Percentiles rank a stretch among this genome's conserved stretches.
phyloP scores from a whole-genome alignment of 92 coral and sea anemone genomes.

The Pocillopora grandis region DNA sequence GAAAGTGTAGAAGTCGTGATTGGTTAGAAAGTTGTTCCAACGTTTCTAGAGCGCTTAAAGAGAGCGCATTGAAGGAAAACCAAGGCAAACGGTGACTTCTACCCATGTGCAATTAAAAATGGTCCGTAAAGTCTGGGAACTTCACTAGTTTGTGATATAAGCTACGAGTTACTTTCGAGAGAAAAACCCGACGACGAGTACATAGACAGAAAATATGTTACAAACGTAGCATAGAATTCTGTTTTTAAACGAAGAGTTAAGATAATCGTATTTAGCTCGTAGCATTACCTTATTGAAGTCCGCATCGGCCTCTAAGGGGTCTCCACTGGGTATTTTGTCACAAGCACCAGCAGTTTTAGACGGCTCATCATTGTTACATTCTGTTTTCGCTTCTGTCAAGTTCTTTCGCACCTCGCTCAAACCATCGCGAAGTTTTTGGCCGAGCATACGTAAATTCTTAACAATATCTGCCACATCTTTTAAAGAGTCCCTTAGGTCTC shows the following conservation, averaged over 20 bases:
- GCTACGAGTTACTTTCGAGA: too few species aligned
- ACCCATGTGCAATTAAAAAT: background rate
- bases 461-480: slow-evolving; percentile 66
- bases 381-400: slow-evolving; percentile 56
- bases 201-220: too few species aligned
- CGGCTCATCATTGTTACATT: slow-evolving; percentile 52
- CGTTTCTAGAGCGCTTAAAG: too few species aligned
- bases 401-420: slow-evolving; percentile 61
- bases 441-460: slow-evolving; percentile 57
- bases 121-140: too few species aligned
- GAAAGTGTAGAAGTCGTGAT: too few species aligned
- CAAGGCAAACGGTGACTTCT: background rate
- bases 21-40: too few species aligned
- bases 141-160: too few species aligned
- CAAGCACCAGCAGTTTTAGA: slow-evolving; percentile 55
- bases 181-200: too few species aligned
- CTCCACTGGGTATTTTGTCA: slow-evolving; percentile 67
- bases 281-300: slow-evolving; percentile 67
- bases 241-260: background rate
- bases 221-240: background rate
- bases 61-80: too few species aligned
- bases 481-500: slow-evolving; percentile 50
- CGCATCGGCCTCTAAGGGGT: slow-evolving; percentile 55
- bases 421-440: slow-evolving; percentile 52
- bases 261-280: background rate